Conservation (phyloP, 2,888 invertebrate genomes). For the Epistrophe eligans region DNA sequence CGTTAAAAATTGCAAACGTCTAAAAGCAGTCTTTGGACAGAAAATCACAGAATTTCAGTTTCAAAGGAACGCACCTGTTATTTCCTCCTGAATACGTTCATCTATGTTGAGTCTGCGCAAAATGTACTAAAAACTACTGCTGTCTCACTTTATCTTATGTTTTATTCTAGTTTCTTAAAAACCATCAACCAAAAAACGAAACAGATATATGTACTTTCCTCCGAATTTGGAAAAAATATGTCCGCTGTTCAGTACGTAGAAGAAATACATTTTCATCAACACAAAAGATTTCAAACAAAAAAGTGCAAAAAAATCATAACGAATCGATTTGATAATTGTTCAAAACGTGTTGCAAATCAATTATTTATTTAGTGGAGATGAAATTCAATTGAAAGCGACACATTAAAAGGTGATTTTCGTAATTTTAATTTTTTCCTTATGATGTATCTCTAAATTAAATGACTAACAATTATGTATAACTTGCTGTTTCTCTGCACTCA, state of each 20-base stretch:
- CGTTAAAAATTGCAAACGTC: no score
- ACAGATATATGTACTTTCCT: constrained; percentile 22
- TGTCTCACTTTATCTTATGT: constrained; percentile 39
- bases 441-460: constrained; percentile 51
- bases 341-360: constrained; percentile 48
- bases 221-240: constrained; percentile 63
- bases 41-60: no score
- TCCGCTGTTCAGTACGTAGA: constrained; percentile 68
- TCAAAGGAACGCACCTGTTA: no score
- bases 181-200: constrained; percentile 33
- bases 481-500: constrained; percentile 67
- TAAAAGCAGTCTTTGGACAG: no score
- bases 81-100: background rate
- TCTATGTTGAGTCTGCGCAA: background rate
- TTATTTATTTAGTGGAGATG: constrained; percentile 65
- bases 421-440: constrained; percentile 53
- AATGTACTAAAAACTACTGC: no score
- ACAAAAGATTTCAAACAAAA: constrained; percentile 60
- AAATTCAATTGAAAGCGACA: constrained; percentile 57
- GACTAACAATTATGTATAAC: constrained; percentile 71
- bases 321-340: constrained; percentile 41
- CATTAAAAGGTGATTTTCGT: constrained; percentile 68
- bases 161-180: background rate
- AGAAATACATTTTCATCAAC: constrained; percentile 69
- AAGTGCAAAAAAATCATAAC: constrained; percentile 41